Percentiles rank a stretch among this genome's conserved stretches.
Evolutionary conservation across 2,888 invertebrate species (phyloP).

Genomic region (Epinotia demarniana): DNA sequence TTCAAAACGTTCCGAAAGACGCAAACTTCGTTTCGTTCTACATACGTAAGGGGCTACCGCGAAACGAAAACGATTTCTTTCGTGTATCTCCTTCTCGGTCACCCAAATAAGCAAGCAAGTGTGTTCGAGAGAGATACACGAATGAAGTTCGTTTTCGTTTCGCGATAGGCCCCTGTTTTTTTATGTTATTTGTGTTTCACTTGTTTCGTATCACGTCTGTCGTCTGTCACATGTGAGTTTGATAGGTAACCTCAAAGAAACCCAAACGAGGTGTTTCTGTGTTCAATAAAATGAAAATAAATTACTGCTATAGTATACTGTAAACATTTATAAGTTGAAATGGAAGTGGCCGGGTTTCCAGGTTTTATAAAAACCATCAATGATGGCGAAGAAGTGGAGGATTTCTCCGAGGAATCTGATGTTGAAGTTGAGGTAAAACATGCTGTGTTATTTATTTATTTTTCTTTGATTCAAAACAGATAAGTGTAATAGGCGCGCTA

Average conservation of each 20-base stretch:
- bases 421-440: slow-evolving; percentile 89
- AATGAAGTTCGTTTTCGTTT: no score
- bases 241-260: slow-evolving; percentile 63
- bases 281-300: slow-evolving; percentile 34
- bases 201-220: not conserved
- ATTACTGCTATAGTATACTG: slow-evolving; percentile 46
- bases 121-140: no score
- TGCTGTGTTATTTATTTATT: slow-evolving; percentile 35
- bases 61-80: no score
- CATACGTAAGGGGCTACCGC: no score
- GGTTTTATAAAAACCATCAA: slow-evolving; percentile 93
- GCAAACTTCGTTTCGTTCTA: not conserved
- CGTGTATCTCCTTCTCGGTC: no score
- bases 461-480: not conserved
- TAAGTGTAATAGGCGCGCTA: not conserved
- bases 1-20: not conserved
- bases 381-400: slow-evolving; percentile 92
- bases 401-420: slow-evolving; percentile 92
- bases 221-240: slow-evolving; percentile 58
- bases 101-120: no score
- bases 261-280: slow-evolving; percentile 20
- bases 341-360: slow-evolving; percentile 65
- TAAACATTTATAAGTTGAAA: slow-evolving; percentile 52
- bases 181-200: not conserved
- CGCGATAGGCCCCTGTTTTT: not conserved